A percentile compares a stretch with the other conserved stretches of the same genome.
phyloP scores from a whole-genome alignment of 2,797 vertebrate genomes.

The Oryzias sinensis region DNA sequence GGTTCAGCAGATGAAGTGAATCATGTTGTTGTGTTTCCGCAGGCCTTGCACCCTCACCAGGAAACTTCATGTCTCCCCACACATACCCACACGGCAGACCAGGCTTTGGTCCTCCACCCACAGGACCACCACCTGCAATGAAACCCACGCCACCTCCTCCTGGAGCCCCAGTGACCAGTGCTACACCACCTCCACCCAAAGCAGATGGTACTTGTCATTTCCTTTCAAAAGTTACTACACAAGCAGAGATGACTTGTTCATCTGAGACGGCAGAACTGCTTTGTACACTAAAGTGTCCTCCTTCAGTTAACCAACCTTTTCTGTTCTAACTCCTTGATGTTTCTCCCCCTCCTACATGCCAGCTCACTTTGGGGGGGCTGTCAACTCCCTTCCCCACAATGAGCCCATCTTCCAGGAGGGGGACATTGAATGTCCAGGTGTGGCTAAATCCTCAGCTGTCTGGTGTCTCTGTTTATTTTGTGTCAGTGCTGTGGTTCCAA shows the following conservation, averaged over 20 bases:
- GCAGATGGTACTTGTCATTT: conserved; percentile 72
- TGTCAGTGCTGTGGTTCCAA: conserved; percentile 37
- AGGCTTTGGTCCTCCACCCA: conserved; percentile 73
- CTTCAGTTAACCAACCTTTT: background rate
- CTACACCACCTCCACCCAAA: conserved; percentile 62
- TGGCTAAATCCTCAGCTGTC: conserved; percentile 43
- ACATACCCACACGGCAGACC: conserved; percentile 75
- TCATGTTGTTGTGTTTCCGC: conserved; percentile 34
- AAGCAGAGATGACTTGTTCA: too few species aligned
- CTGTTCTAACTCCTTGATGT: conserved; percentile 41
- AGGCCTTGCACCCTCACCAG: conserved; percentile 76
- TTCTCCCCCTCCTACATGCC: conserved; percentile 43
- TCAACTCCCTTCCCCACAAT: conserved; percentile 55
- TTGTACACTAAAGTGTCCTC: conserved; percentile 2
- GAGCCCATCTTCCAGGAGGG: conserved; percentile 67
- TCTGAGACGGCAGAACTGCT: background rate
- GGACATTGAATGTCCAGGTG: conserved; percentile 79
- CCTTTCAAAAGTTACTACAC: too few species aligned
- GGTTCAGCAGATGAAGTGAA: background rate
- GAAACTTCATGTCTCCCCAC: conserved; percentile 71
- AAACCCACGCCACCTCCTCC: conserved; percentile 63
- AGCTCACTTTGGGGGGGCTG: conserved; percentile 69
- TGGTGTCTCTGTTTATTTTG: conserved; percentile 34
- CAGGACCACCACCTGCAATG: conserved; percentile 65
- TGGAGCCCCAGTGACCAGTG: conserved; percentile 64